phyloP scores from a whole-genome alignment of 2,888 invertebrate species.

The Mylabris sibirica region DNA sequence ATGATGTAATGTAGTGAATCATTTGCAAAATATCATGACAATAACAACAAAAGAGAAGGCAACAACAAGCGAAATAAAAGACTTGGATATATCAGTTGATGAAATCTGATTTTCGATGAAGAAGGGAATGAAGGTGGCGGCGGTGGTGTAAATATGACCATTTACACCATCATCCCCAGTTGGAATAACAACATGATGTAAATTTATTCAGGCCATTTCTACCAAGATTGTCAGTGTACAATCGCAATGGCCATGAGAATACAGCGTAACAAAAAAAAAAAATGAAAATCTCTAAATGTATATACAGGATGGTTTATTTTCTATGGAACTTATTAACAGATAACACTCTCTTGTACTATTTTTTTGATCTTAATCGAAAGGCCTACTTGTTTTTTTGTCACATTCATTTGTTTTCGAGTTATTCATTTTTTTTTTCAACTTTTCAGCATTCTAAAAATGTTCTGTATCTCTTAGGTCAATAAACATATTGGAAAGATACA shows the following conservation, averaged over 20 bases:
- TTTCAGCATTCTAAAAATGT: too few species aligned
- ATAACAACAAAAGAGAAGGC: background rate
- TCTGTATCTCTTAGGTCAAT: too few species aligned
- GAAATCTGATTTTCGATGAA: slow-evolving; percentile 11
- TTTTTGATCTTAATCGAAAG: too few species aligned
- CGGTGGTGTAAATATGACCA: slow-evolving; percentile 37
- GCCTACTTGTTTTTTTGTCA: too few species aligned
- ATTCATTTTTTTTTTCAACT: too few species aligned
- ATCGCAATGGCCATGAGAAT: slow-evolving; percentile 17
- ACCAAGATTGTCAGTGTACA: slow-evolving; percentile 26
- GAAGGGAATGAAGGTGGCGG: too few species aligned
- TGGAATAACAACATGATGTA: slow-evolving; percentile 34
- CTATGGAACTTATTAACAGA: too few species aligned
- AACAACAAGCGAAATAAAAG: background rate
- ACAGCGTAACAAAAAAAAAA: slow-evolving; percentile 3
- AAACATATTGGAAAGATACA: too few species aligned
- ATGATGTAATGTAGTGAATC: slow-evolving; percentile 20
- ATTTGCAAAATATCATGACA: background rate
- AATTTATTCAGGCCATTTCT: slow-evolving; percentile 43
- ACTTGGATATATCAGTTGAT: slow-evolving; percentile 19
- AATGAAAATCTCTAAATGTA: background rate
- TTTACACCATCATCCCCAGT: slow-evolving; percentile 32
- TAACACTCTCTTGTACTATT: too few species aligned
- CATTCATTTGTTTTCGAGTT: too few species aligned
- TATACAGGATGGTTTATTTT: background rate